These are phyloP conservation scores for Ostrea edulis DNA, from an alignment of 1,140 invertebrate genomes.

Conservation along the genomic window DNA sequence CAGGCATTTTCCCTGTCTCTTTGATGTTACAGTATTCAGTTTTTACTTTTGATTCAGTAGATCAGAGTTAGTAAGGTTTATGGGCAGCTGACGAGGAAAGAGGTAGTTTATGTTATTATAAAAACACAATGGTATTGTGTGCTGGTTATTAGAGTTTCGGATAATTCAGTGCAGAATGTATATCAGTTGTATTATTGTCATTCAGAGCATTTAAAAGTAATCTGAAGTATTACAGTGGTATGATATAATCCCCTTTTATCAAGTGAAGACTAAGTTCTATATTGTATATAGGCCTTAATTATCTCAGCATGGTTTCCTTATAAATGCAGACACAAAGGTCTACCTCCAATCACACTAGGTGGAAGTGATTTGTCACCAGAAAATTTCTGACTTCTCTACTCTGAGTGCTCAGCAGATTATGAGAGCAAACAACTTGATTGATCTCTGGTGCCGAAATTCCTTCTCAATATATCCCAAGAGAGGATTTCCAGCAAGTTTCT, in stretches of 20 bases:
- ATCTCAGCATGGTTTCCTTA: not conserved
- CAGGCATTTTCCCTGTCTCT: not conserved
- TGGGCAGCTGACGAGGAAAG: not conserved
- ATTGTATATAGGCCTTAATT: not conserved
- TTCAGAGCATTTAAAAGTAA: not conserved
- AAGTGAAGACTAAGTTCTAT: not conserved
- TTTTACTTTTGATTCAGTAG: conserved; percentile 16
- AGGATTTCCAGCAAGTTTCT: conserved; percentile 27
- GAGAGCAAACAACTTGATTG: conserved; percentile 32
- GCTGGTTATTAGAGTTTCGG: not conserved
- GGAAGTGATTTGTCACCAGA: conserved; percentile 17
- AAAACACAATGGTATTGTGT: not conserved
- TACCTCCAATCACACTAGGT: conserved; percentile 10
- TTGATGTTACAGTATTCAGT: conserved; percentile 16
- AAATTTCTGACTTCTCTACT: conserved; percentile 32
- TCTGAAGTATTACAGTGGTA: not conserved
- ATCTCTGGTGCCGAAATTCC: conserved; percentile 34
- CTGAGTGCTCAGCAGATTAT: conserved; percentile 23
- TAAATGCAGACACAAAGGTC: conserved; percentile 9
- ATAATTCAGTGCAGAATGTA: not conserved
- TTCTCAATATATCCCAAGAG: conserved; percentile 20
- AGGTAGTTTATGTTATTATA: not conserved
- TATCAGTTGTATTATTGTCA: not conserved
- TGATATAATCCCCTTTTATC: not conserved
- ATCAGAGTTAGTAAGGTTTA: conserved; percentile 6